Conservation (phyloP, 2,113 vertebrate species). For the Alectura lathami region DNA sequence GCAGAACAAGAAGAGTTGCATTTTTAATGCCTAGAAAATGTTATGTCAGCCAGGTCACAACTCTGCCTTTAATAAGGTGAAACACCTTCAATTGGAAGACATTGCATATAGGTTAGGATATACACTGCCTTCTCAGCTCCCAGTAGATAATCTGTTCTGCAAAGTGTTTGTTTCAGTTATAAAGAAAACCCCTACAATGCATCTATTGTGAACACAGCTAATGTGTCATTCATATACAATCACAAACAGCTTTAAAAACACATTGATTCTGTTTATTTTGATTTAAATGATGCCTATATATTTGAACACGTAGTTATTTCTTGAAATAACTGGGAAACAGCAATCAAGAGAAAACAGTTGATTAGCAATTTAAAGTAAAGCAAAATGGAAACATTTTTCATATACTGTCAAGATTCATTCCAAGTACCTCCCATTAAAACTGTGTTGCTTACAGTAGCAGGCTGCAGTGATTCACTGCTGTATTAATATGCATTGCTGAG, state of each 20-base stretch:
- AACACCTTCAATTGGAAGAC: slow-evolving; percentile 5
- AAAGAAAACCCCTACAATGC: not conserved
- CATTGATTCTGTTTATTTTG: slow-evolving; percentile 51
- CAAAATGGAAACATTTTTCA: slow-evolving; percentile 48
- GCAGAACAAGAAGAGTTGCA: not conserved
- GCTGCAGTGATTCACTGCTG: slow-evolving; percentile 50
- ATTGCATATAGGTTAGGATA: not conserved
- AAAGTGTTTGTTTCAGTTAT: not conserved
- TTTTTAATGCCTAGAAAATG: not conserved
- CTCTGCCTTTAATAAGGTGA: slow-evolving; percentile 28
- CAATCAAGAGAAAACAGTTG: slow-evolving; percentile 42
- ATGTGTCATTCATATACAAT: slow-evolving; percentile 4
- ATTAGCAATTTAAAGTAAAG: slow-evolving; percentile 57
- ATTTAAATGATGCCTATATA: not conserved
- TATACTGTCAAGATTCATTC: slow-evolving; percentile 38
- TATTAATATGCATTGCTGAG: slow-evolving; percentile 60
- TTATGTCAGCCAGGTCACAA: not conserved
- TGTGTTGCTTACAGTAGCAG: slow-evolving; percentile 46
- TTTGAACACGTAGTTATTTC: slow-evolving; percentile 41
- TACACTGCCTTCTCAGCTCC: not conserved
- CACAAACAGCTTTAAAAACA: slow-evolving; percentile 46
- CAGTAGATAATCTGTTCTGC: not conserved
- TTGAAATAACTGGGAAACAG: slow-evolving; percentile 49
- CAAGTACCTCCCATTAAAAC: not conserved
- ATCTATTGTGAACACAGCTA: slow-evolving; percentile 21